Conservation (phyloP, 2,888 invertebrate genomes). For the Catocala nupta region DNA sequence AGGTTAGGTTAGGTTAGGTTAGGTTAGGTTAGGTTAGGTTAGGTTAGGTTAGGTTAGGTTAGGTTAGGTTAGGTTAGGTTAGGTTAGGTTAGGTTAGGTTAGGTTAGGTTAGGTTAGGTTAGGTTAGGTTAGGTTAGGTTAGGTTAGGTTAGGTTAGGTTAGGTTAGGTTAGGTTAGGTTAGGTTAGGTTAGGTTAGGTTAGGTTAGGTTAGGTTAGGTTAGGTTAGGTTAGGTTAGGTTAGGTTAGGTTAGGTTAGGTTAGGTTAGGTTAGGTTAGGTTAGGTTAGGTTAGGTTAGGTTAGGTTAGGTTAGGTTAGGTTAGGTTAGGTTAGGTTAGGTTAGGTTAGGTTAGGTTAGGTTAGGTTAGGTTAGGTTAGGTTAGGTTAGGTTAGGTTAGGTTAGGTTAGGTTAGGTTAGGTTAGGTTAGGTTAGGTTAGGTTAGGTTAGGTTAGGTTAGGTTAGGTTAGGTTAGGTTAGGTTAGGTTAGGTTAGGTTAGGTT, state of each 20-base stretch:
- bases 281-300: conserved; percentile 36
- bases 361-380: conserved; percentile 26
- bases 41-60: conserved; percentile 34
- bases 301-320: conserved; percentile 40
- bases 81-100: conserved; percentile 37
- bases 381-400: conserved; percentile 17
- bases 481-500: conserved; percentile 28
- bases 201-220: too few relatives aligned
- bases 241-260: conserved; percentile 21
- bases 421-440: conserved; percentile 29
- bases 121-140: conserved; percentile 38
- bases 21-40: conserved; percentile 31
- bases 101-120: conserved; percentile 42
- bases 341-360: conserved; percentile 41
- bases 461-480: conserved; percentile 31
- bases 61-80: conserved; percentile 32
- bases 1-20: conserved; percentile 40
- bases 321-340: conserved; percentile 38
- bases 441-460: conserved; percentile 30
- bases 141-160: conserved; percentile 37
- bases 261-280: conserved; percentile 27
- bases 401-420: conserved; percentile 12
- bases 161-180: conserved; percentile 28
- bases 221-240: conserved; percentile 32
- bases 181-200: conserved; percentile 31